These are phyloP conservation scores for Aphyosemion australe DNA, from an alignment of 2,113 vertebrate species.

Conservation along the genomic window DNA sequence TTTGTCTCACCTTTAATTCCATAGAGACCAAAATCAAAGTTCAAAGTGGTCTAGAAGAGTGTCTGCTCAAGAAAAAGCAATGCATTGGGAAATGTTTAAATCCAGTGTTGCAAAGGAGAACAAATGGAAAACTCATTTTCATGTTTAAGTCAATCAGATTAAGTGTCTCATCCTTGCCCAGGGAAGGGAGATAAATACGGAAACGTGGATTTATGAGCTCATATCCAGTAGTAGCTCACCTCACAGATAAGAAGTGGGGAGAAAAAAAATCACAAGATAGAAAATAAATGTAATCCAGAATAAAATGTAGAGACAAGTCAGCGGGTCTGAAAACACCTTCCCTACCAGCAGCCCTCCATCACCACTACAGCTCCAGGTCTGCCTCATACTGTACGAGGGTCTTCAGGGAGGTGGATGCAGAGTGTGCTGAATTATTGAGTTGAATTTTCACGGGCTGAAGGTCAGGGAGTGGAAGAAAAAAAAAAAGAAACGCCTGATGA, in stretches of 20 bases:
- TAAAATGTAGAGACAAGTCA: conserved; percentile 58
- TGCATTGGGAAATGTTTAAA: no score
- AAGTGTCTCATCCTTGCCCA: conserved; percentile 18
- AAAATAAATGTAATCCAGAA: conserved; percentile 48
- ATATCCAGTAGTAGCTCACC: not conserved
- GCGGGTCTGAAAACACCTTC: conserved; percentile 51
- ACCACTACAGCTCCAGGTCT: conserved; percentile 20
- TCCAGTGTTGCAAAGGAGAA: not conserved
- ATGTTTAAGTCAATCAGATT: conserved; percentile 37
- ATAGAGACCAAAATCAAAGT: no score
- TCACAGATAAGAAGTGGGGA: conserved; percentile 32
- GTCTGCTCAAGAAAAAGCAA: no score
- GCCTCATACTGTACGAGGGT: conserved; percentile 15
- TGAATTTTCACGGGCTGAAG: conserved; percentile 79
- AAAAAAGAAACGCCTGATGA: conserved; percentile 70
- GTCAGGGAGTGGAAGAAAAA: conserved; percentile 68
- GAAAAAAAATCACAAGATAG: conserved; percentile 11
- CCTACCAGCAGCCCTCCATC: conserved; percentile 62
- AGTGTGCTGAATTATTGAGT: conserved; percentile 81
- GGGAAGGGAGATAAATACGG: conserved; percentile 27
- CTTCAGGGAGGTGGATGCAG: conserved; percentile 50
- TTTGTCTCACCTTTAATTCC: no score
- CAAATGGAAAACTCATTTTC: conserved; percentile 12
- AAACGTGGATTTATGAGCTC: conserved; percentile 26
- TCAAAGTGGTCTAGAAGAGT: no score